Evolutionary conservation across 2,797 vertebrate species (phyloP).

Genomic region (Babyrousa celebensis): DNA sequence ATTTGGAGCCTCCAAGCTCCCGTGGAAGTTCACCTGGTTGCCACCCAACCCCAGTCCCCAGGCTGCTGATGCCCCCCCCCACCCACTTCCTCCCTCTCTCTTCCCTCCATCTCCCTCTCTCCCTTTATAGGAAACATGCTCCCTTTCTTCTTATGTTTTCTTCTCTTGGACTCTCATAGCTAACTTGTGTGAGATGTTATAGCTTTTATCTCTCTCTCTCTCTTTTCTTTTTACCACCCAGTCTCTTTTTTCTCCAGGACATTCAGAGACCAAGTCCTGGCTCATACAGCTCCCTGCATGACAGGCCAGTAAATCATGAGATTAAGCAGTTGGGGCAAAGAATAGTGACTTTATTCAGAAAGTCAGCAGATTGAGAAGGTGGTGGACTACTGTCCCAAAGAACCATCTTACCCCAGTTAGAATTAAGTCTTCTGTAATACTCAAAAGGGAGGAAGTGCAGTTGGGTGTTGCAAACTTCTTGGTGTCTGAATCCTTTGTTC

Average conservation of each 20-base stretch:
- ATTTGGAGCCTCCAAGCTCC: not conserved
- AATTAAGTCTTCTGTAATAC: not conserved
- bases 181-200: not conserved
- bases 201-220: not conserved
- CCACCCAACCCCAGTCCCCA: not conserved
- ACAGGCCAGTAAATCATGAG: not conserved
- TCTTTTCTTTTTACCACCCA: not conserved
- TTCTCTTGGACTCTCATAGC: not conserved
- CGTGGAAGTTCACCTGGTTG: not conserved
- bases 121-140: not conserved
- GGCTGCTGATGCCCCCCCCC: not conserved
- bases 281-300: not conserved
- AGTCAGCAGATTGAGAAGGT: not conserved
- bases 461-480: not conserved
- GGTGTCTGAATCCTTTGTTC: not conserved
- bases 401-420: not conserved
- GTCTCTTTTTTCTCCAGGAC: not conserved
- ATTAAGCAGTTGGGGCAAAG: too few relatives aligned
- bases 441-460: not conserved
- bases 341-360: not conserved
- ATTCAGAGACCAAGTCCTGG: not conserved
- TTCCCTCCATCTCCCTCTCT: not conserved
- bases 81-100: too few relatives aligned
- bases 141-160: not conserved
- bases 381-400: not conserved